Percentiles rank a stretch among this genome's conserved stretches.
Evolutionary conservation across 1,140 invertebrate genomes (phyloP).

Genomic region (Pemphigus obesinymphae): DNA sequence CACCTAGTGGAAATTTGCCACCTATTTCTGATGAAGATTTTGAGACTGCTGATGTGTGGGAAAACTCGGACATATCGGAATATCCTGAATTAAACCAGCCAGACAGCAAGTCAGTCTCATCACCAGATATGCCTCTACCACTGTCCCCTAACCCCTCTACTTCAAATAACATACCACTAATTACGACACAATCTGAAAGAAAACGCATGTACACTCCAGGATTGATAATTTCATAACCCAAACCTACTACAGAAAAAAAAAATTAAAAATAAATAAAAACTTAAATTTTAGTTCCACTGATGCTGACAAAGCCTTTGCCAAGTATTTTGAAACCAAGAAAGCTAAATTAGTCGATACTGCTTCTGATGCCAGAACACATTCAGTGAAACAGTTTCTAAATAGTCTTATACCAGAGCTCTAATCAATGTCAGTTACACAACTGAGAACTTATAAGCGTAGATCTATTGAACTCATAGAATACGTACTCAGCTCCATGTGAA

Average conservation of each 20-base stretch:
- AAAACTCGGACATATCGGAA: conserved; percentile 32
- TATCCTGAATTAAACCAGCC: neutral
- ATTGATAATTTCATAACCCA: neutral
- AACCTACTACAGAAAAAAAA: conserved; percentile 14
- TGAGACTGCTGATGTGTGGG: conserved; percentile 19
- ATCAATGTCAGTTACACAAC: conserved; percentile 1
- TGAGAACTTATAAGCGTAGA: neutral
- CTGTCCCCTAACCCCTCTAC: neutral
- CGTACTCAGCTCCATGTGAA: neutral
- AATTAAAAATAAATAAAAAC: neutral
- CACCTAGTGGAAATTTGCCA: conserved; percentile 43
- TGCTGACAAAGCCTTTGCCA: neutral
- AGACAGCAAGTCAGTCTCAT: neutral
- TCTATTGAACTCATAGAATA: conserved; percentile 6
- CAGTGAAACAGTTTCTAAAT: neutral
- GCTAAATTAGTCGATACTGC: neutral
- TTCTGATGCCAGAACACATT: conserved; percentile 14
- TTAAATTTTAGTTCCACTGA: neutral
- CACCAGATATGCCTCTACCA: neutral
- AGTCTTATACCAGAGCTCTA: conserved; percentile 17
- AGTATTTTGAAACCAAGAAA: neutral
- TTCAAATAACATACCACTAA: neutral
- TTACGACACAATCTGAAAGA: neutral
- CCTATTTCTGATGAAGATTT: conserved; percentile 3
- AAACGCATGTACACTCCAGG: neutral